phyloP scores from a whole-genome alignment of 2,888 invertebrate genomes.

The Synanthedon andrenaeformis region DNA sequence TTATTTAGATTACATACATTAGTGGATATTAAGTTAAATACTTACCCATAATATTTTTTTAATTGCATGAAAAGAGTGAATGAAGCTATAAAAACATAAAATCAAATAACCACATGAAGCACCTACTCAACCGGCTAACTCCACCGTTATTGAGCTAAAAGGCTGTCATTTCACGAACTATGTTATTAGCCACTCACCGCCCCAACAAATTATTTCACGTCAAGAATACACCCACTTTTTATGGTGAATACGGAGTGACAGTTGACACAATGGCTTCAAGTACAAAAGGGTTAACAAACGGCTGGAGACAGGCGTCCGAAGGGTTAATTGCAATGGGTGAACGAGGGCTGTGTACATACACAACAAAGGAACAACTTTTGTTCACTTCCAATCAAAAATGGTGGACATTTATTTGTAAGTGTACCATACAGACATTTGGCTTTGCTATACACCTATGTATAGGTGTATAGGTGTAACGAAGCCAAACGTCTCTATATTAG shows the following conservation, averaged over 20 bases:
- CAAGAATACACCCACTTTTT: constrained; percentile 6
- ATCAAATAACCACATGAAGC: no score
- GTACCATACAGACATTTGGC: no score
- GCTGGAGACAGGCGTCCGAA: neutral
- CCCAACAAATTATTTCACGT: constrained; percentile 14
- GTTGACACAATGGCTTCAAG: constrained; percentile 4
- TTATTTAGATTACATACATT: no score
- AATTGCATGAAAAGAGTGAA: no score
- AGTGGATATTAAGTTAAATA: no score
- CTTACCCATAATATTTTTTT: no score
- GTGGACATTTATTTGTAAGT: neutral
- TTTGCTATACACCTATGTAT: no score
- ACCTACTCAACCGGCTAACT: neutral
- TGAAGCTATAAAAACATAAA: no score
- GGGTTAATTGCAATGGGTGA: neutral
- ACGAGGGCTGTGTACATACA: neutral
- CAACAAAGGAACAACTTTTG: neutral
- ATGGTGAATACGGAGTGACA: constrained; percentile 1
- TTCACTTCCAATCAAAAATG: neutral
- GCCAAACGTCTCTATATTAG: no score
- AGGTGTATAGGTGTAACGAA: no score
- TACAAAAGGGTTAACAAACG: neutral
- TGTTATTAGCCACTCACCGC: constrained; percentile 54
- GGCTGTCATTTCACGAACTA: constrained; percentile 44
- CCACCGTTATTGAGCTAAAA: constrained; percentile 10